Evolutionary conservation across 1,140 invertebrate species (phyloP).

Genomic region (Mercenaria mercenaria): DNA sequence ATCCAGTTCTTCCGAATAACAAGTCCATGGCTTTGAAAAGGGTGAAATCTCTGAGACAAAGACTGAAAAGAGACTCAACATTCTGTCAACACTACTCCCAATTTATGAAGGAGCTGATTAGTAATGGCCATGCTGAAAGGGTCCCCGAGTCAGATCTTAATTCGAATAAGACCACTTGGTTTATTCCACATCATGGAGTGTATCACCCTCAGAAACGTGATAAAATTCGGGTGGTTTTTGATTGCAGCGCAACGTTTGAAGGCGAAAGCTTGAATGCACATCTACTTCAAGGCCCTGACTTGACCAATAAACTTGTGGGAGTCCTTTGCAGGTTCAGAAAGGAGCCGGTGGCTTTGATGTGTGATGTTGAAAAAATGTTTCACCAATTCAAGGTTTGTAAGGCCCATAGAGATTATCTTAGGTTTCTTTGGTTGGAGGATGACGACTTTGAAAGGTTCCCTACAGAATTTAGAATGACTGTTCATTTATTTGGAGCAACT

Average conservation of each 20-base stretch:
- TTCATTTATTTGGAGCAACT: conserved; percentile 69
- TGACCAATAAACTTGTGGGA: conserved; percentile 67
- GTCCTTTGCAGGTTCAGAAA: conserved; percentile 55
- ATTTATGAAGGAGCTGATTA: neutral
- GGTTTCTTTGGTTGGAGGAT: conserved; percentile 53
- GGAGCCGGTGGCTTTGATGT: conserved; percentile 58
- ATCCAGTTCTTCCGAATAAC: conserved; percentile 44
- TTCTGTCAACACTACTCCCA: conserved; percentile 22
- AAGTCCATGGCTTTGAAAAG: neutral
- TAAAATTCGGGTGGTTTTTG: conserved; percentile 72
- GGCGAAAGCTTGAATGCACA: conserved; percentile 62
- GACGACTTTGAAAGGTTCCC: neutral
- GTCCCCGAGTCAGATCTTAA: neutral
- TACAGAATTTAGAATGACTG: conserved; percentile 62
- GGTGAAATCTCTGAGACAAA: neutral
- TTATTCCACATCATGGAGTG: conserved; percentile 70
- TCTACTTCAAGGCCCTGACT: conserved; percentile 69
- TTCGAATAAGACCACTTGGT: conserved; percentile 59
- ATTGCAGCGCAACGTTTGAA: conserved; percentile 63
- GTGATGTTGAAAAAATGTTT: conserved; percentile 70
- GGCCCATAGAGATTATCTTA: conserved; percentile 42
- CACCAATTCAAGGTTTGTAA: conserved; percentile 58
- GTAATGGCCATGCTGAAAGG: conserved; percentile 44
- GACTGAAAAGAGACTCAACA: neutral
- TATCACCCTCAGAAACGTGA: conserved; percentile 61